These are phyloP conservation scores for Pseudochaenichthys georgianus DNA, from an alignment of 2,797 vertebrate genomes.

Conservation along the genomic window DNA sequence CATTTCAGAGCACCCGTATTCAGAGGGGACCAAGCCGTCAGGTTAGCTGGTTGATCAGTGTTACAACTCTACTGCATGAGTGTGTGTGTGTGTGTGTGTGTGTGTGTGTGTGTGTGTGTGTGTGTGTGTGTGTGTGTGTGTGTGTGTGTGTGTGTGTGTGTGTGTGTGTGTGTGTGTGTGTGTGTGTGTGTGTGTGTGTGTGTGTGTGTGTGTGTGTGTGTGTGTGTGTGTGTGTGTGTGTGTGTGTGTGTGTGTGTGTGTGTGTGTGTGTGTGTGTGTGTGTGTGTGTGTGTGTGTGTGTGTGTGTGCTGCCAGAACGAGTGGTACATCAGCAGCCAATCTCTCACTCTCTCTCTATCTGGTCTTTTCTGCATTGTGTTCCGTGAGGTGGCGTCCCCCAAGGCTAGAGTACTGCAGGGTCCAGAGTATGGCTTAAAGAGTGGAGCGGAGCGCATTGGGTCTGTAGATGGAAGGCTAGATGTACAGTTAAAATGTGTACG, in stretches of 20 bases:
- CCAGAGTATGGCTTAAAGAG: conserved; percentile 77
- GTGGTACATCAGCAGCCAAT: conserved; percentile 57
- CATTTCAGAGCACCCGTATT: conserved; percentile 79
- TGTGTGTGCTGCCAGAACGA: conserved; percentile 40
- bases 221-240: too few relatives aligned
- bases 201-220: too few relatives aligned
- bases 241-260: conserved; percentile 14
- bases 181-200: too few relatives aligned
- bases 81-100: conserved; percentile 16
- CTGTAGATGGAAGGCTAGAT: conserved; percentile 78
- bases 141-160: conserved; percentile 23
- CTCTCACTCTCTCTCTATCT: conserved; percentile 65
- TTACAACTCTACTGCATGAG: conserved; percentile 66
- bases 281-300: conserved; percentile 13
- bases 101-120: conserved; percentile 26
- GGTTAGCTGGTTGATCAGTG: conserved; percentile 79
- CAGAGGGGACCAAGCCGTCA: conserved; percentile 79
- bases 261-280: conserved; percentile 15
- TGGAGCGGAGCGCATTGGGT: conserved; percentile 82
- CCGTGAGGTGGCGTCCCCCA: conserved; percentile 66
- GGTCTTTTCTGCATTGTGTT: conserved; percentile 82
- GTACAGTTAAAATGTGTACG: not conserved
- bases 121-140: conserved; percentile 15
- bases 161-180: conserved; percentile 55
- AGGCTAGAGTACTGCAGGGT: conserved; percentile 74